Percentiles rank a stretch among this genome's conserved stretches.
Conservation (phyloP, 2,113 vertebrate genomes). For the Pheucticus melanocephalus region DNA sequence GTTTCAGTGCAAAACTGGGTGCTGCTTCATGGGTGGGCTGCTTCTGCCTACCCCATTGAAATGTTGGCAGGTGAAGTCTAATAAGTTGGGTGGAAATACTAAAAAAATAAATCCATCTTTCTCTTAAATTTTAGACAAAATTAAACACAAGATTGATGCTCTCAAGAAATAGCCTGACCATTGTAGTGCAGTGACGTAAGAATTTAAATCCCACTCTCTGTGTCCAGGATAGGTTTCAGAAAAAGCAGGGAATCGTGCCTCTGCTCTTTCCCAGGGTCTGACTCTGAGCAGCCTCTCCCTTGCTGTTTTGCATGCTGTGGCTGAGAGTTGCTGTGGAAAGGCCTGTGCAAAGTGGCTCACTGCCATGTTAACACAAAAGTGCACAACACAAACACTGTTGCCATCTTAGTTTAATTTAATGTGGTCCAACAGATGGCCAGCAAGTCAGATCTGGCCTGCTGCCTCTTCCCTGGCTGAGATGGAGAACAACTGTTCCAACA, state of each 20-base stretch:
- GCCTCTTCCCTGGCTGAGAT: slow-evolving; percentile 24
- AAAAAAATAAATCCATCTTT: not conserved
- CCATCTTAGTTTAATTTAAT: not conserved
- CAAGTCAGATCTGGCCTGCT: slow-evolving; percentile 49
- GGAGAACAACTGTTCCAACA: slow-evolving; percentile 29
- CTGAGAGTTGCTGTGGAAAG: not conserved
- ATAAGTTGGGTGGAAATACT: not conserved
- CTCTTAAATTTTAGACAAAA: not conserved
- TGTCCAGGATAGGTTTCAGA: not conserved
- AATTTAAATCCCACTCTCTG: not conserved
- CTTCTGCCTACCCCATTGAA: not conserved
- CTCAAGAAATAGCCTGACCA: not conserved
- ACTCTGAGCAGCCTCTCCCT: not conserved
- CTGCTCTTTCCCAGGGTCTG: not conserved
- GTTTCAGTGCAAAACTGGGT: not conserved
- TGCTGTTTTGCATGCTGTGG: not conserved
- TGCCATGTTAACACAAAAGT: not conserved
- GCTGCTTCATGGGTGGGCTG: not conserved
- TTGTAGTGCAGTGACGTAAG: not conserved
- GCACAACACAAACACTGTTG: slow-evolving; percentile 9
- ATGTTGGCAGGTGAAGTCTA: not conserved
- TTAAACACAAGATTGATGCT: not conserved
- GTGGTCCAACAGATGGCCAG: slow-evolving; percentile 60
- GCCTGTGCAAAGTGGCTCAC: not conserved
- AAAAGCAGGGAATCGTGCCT: not conserved